Evolutionary conservation across 1,140 invertebrate genomes (phyloP).

Genomic region (Drosophila serrata): DNA sequence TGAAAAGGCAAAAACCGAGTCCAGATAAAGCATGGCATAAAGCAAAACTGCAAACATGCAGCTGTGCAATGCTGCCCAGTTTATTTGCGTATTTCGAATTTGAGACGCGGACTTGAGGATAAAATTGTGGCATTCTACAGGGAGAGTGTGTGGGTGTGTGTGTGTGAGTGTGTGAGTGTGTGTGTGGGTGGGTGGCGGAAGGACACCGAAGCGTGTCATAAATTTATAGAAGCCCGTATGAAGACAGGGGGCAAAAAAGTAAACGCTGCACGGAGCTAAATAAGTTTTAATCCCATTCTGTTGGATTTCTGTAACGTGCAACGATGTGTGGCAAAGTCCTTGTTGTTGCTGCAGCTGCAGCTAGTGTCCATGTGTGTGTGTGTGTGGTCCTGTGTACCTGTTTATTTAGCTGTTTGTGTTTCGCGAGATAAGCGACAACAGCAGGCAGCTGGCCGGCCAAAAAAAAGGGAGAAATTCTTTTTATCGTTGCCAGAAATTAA

Average conservation of each 20-base stretch:
- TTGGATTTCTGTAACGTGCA: constrained; percentile 64
- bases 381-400: constrained; percentile 27
- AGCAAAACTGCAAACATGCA: constrained; percentile 76
- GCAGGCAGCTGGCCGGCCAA: constrained; percentile 34
- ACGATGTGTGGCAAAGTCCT: constrained; percentile 36
- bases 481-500: constrained; percentile 38
- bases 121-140: constrained; percentile 6
- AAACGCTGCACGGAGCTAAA: constrained; percentile 58
- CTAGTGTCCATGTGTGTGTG: constrained; percentile 11
- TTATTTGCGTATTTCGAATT: constrained; percentile 73
- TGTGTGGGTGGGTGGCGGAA: constrained; percentile 1
- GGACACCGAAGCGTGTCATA: constrained; percentile 48
- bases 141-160: no score
- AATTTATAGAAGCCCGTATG: constrained; percentile 61
- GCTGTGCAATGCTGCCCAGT: constrained; percentile 60
- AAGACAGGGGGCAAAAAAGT: constrained; percentile 20
- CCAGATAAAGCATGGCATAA: constrained; percentile 71
- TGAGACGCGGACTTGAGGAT: constrained; percentile 44
- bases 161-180: no score
- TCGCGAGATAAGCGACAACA: constrained; percentile 45
- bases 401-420: constrained; percentile 60
- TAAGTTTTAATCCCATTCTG: constrained; percentile 79
- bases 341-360: constrained; percentile 47
- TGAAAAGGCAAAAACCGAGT: constrained; percentile 28
- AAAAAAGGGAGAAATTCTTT: constrained; percentile 28